Evolutionary conservation across 2,888 invertebrate species (phyloP), one percentile per base, ranked within the genome.

Genomic region (Apamea crenata): DNA sequence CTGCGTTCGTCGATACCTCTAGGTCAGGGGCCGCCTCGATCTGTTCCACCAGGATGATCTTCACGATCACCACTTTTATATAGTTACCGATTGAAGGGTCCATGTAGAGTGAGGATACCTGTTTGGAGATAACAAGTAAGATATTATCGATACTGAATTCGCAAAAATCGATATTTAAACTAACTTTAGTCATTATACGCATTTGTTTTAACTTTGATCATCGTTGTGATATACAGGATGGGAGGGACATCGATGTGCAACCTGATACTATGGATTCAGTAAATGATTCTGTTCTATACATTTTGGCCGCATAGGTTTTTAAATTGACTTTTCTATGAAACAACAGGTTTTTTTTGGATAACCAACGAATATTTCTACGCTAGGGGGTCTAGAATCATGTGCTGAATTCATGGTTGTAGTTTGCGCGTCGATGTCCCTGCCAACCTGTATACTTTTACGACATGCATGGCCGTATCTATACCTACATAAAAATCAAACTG

Each of bases 41-140:
- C 83, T 98, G 98, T 91, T 98, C 98, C 84, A 99, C 97, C 44
- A 99, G 97, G 85, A 99, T 98, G 71, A 99, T 98, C 92, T 98
- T 97, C 25, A 99, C 99, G 61, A 99, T 98, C n/a, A 98, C 98
- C 81, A 99, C 98, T 94, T 99, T 98, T 90, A 99, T 98, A 93
- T 98, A 98, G 95, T 99, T 99, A 73, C 99, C 99, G 89, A 99
- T 98, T 75, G 98, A 98, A 10, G 99, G 98, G 91, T 99, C 98
- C 96, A 98, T 98, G 94, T 98, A 99, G n/a, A 99, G 95, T 4
- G 98, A 97, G 12, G 98, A 98, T 47, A 98, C 97, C 97, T 97
- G 74, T 70, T 74, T 53, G 16, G 8, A 47, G 14, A 36, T 5
- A 36, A 56, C 5, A 66, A 12, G 0, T 36, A 7, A 50, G 18